Evolutionary conservation across 2,888 invertebrate species (phyloP).

Genomic region (Parelbella ahira): DNA sequence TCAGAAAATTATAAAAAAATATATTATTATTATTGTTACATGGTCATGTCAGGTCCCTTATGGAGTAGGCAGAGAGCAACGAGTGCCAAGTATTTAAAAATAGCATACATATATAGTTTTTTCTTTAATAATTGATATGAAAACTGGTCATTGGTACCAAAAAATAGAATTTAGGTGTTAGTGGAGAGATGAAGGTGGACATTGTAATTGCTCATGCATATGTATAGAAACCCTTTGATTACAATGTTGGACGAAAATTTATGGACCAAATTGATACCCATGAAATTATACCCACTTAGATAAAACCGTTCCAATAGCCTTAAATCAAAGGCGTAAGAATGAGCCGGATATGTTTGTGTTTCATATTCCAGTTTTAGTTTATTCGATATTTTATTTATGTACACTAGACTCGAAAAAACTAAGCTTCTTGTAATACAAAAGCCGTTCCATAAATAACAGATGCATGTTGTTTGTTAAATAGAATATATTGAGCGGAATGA

Average conservation of each 20-base stretch:
- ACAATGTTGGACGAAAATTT: conserved; percentile 43
- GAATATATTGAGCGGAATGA: too few relatives aligned
- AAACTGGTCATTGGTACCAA: too few relatives aligned
- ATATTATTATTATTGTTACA: too few relatives aligned
- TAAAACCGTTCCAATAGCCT: conserved; percentile 37
- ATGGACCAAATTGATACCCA: conserved; percentile 46
- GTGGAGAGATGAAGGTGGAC: conserved; percentile 27
- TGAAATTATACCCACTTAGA: conserved; percentile 42
- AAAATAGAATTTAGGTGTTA: conserved; percentile 26
- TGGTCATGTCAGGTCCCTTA: too few relatives aligned
- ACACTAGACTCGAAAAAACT: too few relatives aligned
- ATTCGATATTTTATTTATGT: not conserved
- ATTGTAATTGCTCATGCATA: conserved; percentile 37
- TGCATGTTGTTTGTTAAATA: not conserved
- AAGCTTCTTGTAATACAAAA: too few relatives aligned
- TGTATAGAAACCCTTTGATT: conserved; percentile 42
- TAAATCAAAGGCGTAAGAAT: conserved; percentile 38
- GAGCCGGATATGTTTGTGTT: conserved; percentile 27
- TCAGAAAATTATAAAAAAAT: too few relatives aligned
- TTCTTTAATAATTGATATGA: conserved; percentile 1
- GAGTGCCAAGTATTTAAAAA: too few relatives aligned
- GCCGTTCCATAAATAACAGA: too few relatives aligned
- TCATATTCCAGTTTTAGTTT: conserved; percentile 6
- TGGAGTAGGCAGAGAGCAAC: too few relatives aligned
- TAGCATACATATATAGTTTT: too few relatives aligned